These are phyloP conservation scores for Heteromurus nitidus DNA, from an alignment of 2,888 invertebrate species.

Conservation along the genomic window DNA sequence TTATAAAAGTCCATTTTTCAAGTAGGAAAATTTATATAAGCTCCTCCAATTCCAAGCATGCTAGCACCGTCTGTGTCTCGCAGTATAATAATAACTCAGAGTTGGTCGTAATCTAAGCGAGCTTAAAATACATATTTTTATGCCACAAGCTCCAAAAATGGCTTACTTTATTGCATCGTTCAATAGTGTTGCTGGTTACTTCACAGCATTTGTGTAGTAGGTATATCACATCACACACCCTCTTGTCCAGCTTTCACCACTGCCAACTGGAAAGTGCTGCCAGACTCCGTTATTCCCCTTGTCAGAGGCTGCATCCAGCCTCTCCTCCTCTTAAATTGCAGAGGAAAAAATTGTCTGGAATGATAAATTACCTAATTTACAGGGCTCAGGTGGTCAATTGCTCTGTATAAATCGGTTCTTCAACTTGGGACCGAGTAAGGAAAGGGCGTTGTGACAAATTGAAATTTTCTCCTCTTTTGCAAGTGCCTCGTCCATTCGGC, in stretches of 20 bases:
- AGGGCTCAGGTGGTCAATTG: conserved; percentile 74
- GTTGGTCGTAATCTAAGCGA: background rate
- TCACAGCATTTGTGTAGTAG: background rate
- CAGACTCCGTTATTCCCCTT: background rate
- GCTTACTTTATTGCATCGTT: background rate
- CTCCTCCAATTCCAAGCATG: too few relatives aligned
- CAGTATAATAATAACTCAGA: background rate
- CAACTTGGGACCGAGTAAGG: conserved; percentile 69
- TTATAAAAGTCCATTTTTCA: background rate
- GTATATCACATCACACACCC: background rate
- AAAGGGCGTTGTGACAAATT: conserved; percentile 73
- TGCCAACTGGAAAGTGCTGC: too few relatives aligned
- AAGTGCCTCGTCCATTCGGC: too few relatives aligned
- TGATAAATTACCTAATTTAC: conserved; percentile 74
- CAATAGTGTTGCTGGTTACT: background rate
- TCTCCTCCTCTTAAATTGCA: conserved; percentile 39
- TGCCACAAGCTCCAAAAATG: background rate
- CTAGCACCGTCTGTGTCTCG: background rate
- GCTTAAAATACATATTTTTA: conserved; percentile 2
- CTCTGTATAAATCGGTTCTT: conserved; percentile 74
- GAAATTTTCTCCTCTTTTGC: conserved; percentile 59
- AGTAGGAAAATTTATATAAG: background rate
- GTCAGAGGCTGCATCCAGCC: background rate
- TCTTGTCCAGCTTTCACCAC: too few relatives aligned
- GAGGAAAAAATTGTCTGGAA: conserved; percentile 71